These are phyloP conservation scores for Scotopteryx bipunctaria DNA, from an alignment of 2,888 invertebrate species.

Conservation along the genomic window DNA sequence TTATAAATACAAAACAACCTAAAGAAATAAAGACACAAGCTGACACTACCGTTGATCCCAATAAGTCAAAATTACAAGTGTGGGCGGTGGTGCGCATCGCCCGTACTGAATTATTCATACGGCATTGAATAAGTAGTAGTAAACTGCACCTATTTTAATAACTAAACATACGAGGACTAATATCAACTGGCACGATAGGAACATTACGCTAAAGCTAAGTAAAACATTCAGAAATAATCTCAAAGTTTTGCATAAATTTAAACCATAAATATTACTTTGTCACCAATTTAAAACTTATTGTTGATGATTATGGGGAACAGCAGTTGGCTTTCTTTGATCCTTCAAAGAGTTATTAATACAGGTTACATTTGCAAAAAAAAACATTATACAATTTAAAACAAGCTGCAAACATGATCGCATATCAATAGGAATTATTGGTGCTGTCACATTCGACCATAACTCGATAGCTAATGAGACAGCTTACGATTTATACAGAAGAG, in stretches of 20 bases:
- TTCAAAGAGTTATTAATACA: not conserved
- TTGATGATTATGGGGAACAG: too few relatives aligned
- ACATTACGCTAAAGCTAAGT: too few relatives aligned
- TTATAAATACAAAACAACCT: not conserved
- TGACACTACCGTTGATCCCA: conserved; percentile 43
- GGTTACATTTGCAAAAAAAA: conserved; percentile 1
- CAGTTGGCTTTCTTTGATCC: not conserved
- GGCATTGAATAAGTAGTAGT: conserved; percentile 16
- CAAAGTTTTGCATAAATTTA: too few relatives aligned
- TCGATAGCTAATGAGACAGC: conserved; percentile 24
- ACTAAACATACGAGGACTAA: conserved; percentile 16
- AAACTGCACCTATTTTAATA: conserved; percentile 56
- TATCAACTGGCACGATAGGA: not conserved
- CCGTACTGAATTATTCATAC: conserved; percentile 61
- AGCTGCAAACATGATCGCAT: conserved; percentile 19
- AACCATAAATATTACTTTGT: too few relatives aligned
- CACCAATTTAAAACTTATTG: too few relatives aligned
- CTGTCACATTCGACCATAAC: conserved; percentile 15
- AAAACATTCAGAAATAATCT: too few relatives aligned
- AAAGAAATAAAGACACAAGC: conserved; percentile 21
- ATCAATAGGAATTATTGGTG: conserved; percentile 15
- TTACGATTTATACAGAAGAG: conserved; percentile 21
- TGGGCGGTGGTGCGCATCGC: conserved; percentile 64
- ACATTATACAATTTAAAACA: conserved; percentile 3
- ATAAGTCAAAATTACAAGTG: conserved; percentile 73